Base-by-base conservation (phyloP, 2,888 invertebrate genomes). In the Machimus rusticus region DNA sequence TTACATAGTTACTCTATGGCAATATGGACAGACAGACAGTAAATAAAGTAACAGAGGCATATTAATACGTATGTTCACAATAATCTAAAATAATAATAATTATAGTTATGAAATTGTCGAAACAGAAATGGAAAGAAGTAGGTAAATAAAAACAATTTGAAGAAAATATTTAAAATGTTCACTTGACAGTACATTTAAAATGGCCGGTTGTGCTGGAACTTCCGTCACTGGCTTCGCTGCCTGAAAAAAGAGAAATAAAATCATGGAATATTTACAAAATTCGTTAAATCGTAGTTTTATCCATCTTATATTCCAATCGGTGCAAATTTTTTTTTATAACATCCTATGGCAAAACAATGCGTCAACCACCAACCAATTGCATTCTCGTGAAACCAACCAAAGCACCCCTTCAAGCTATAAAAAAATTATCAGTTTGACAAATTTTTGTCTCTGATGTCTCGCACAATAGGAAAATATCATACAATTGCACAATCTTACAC, bases 221-320 rank as follows among this genome's bases (percentile, higher is more conserved):
- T 95, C 95, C 92, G 94, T 94, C 93, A 94, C 94, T 93, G 95
- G 95, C 94, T 95, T 95, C 94, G 94, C 94, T 94, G 95, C 95
- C 95, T 95, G 95, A 91, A 95, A 95, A 95, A 94, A 95, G 94
- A 74, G 74, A 94, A 89, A 89, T 88, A 79, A 86, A 81, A 51
- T 39, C 86, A 89, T 88, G 88, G 88, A 88, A 81, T 88, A 78
- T 86, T 66, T 76, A 74, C 81, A 86, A 51, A 77, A 46, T 82
- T 66, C 51, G 12, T 76, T 74, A 82, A 88, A 85, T 87, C 87
- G 86, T 55, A 84, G 66, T 87, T 16, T 82, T 55, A 34, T 39
- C 74, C 74, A 85, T 74, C 74, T 74, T 74, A 74, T 85, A 85
- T 85, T 74, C 85, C 74, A 74, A 43, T 85, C 74, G 85, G 85